Conservation (phyloP, 2,888 invertebrate genomes). For the Tupiocoris notatus region DNA sequence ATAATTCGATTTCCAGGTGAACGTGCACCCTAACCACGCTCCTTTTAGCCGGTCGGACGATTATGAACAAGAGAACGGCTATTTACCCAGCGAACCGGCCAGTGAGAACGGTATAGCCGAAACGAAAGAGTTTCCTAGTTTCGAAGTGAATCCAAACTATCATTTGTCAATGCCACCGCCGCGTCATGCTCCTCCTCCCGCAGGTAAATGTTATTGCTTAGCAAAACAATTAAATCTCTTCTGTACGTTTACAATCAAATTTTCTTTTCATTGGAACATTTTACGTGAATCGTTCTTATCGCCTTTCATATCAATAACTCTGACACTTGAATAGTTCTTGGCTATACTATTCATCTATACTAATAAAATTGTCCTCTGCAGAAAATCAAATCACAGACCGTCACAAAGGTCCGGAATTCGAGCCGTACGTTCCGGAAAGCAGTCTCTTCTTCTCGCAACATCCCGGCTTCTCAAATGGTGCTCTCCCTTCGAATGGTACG, state of each 20-base stretch:
- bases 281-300: background rate
- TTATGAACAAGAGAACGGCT: constrained; percentile 33
- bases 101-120: constrained; percentile 12
- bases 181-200: constrained; percentile 20
- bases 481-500: constrained; percentile 22
- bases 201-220: too few relatives aligned
- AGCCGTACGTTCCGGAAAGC: constrained; percentile 23
- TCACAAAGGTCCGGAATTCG: constrained; percentile 34
- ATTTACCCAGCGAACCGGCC: constrained; percentile 8
- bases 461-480: constrained; percentile 28
- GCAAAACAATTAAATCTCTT: too few relatives aligned
- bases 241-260: too few relatives aligned
- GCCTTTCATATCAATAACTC: background rate
- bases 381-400: constrained; percentile 39
- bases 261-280: too few relatives aligned
- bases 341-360: too few relatives aligned
- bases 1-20: constrained; percentile 25
- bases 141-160: constrained; percentile 30
- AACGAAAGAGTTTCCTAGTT: constrained; percentile 31
- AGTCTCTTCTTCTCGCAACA: constrained; percentile 27
- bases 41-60: constrained; percentile 26
- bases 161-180: constrained; percentile 31
- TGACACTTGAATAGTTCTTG: too few relatives aligned
- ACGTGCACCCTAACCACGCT: constrained; percentile 41
- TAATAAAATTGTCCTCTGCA: background rate